Conservation (phyloP, 1,140 invertebrate genomes). For the Drosophila sulfurigaster region DNA sequence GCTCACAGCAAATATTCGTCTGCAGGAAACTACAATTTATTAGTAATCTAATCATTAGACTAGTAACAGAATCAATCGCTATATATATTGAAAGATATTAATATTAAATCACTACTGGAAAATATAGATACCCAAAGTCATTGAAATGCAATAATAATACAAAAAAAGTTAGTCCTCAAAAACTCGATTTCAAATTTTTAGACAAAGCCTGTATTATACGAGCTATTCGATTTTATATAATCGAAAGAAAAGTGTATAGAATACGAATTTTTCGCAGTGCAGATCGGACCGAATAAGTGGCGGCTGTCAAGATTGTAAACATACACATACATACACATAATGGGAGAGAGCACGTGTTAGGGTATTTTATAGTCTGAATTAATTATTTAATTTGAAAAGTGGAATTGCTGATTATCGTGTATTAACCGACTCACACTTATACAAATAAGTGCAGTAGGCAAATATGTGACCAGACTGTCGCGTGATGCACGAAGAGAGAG, state of each 20-base stretch:
- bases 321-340: neutral
- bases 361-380: neutral
- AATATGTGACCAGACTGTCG: constrained; percentile 21
- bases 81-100: too few species aligned
- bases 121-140: too few species aligned
- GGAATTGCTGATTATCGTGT: neutral
- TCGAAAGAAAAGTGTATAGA: too few species aligned
- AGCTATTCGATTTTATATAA: too few species aligned
- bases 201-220: too few species aligned
- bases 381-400: neutral
- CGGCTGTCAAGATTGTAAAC: neutral
- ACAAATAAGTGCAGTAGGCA: neutral
- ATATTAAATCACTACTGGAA: too few species aligned
- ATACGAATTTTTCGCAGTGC: too few species aligned
- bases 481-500: constrained; percentile 44
- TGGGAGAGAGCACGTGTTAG: neutral
- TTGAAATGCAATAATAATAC: too few species aligned
- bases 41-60: neutral
- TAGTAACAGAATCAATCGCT: too few species aligned
- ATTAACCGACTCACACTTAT: neutral
- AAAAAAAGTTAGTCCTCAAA: too few species aligned
- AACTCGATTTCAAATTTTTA: too few species aligned
- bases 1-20: neutral
- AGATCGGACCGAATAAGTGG: too few species aligned
- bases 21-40: neutral